Base-by-base conservation (phyloP, 2,797 vertebrate species). In the Sparidentex hasta region DNA sequence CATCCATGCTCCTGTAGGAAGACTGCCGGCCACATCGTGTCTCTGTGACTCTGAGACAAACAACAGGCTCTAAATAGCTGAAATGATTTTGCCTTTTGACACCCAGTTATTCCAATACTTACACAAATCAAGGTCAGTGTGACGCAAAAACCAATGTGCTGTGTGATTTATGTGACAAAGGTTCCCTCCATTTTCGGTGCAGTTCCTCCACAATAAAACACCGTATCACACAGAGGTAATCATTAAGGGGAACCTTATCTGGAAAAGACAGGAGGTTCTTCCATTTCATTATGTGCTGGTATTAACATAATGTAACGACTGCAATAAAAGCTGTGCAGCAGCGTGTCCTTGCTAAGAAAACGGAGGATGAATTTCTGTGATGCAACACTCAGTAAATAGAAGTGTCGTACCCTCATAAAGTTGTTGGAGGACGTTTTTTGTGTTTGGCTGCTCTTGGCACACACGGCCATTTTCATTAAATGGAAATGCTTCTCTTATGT, bases 291-390 rank as follows among this genome's bases (percentile, higher is more conserved):
- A 74, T 82, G 71, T 78, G 63, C 69, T 57, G 59, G 11, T 58
- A 78, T 84, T 81, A 81, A 74, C 71, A 76, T 82, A 77, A 83
- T 73, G 44, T 51, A 75, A 67, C 65, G 55, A 62, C 33, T 50
- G 20, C 23, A 65, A 11, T 71, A 67, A 80, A 78, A 72, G 51
- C 25, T 67, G 8, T 59, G 47, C 55, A 20, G 1, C 0, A 0
- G 3, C 12, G 33, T 67, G 62, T 56, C n/a, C 48, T 75, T 68
- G 65, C 25, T 52, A 29, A 71, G 48, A 78, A 61, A 81, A 61
- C 52, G 43, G 11, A 66, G 33, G 51, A 17, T 12, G 47, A 25
- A 29, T 67, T 62, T 62, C 12, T 67, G 44, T n/a, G 21, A 57
- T 27, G 52, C 23, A 47, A 20, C 21, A 23, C 33, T 64, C 27